Conservation (phyloP, 1,140 invertebrate genomes). For the Drosophila tropicalis region DNA sequence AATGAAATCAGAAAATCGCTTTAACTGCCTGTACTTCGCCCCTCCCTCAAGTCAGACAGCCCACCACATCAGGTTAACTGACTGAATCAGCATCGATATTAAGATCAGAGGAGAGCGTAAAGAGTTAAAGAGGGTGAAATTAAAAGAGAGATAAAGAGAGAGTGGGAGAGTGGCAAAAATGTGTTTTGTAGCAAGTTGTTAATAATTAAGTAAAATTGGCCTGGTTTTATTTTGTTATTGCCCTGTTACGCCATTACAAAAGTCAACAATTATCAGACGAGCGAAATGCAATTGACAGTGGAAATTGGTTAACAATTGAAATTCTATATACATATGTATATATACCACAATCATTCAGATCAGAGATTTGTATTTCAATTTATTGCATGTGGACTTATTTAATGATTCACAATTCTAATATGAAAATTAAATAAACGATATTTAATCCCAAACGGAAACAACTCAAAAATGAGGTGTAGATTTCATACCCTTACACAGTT, state of each 20-base stretch:
- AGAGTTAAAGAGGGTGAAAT: not conserved
- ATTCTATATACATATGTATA: not conserved
- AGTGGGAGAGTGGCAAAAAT: not conserved
- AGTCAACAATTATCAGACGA: conserved; percentile 22
- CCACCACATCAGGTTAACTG: not conserved
- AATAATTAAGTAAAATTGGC: conserved; percentile 57
- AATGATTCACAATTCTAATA: no score
- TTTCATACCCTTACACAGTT: not conserved
- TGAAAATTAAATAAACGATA: not conserved
- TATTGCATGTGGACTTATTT: not conserved
- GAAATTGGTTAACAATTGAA: conserved; percentile 34
- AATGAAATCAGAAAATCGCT: conserved; percentile 70
- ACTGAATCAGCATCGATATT: not conserved
- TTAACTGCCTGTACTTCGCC: conserved; percentile 21
- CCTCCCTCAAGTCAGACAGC: conserved; percentile 7
- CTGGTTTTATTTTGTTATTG: conserved; percentile 10
- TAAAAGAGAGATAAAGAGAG: not conserved
- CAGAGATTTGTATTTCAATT: conserved; percentile 1
- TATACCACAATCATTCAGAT: not conserved
- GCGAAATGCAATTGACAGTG: conserved; percentile 28
- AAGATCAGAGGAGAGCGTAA: not conserved
- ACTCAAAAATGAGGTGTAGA: not conserved
- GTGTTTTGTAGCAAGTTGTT: conserved; percentile 21
- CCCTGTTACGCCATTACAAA: conserved; percentile 7
- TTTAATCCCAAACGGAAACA: conserved; percentile 11